These are phyloP conservation scores for Hypomecis punctinalis DNA, from an alignment of 2,888 invertebrate genomes.

Conservation along the genomic window DNA sequence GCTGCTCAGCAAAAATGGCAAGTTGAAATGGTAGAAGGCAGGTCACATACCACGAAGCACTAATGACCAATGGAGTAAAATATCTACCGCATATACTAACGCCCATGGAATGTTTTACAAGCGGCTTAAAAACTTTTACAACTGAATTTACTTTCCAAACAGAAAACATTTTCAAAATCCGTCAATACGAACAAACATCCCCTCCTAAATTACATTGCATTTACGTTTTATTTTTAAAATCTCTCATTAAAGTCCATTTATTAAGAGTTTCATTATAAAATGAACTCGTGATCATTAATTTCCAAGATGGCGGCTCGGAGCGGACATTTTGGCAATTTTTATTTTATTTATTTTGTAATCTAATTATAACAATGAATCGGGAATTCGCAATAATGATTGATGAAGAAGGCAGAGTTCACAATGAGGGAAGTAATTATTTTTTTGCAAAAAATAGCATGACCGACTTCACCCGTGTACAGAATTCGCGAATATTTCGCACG, in stretches of 20 bases:
- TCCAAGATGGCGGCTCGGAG: conserved; percentile 30
- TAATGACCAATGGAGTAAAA: no score
- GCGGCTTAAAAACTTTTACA: no score
- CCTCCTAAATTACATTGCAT: neutral
- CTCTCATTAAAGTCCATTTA: conserved; percentile 29
- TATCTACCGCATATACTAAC: no score
- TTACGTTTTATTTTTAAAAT: conserved; percentile 9
- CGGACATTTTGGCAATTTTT: conserved; percentile 37
- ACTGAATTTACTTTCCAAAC: no score
- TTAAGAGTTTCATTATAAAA: conserved; percentile 34
- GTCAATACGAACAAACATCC: neutral
- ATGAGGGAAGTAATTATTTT: conserved; percentile 10
- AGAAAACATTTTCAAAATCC: no score
- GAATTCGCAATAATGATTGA: conserved; percentile 66
- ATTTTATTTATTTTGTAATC: conserved; percentile 51
- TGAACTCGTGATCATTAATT: conserved; percentile 34
- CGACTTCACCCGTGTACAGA: no score
- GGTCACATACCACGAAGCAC: no score
- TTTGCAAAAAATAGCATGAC: no score
- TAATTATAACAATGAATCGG: conserved; percentile 71
- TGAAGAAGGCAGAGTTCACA: conserved; percentile 53
- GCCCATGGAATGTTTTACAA: no score
- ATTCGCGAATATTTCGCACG: no score
- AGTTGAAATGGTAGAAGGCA: no score
- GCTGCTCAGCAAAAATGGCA: no score